Percentiles rank a stretch among this genome's conserved stretches.
Evolutionary conservation across 2,888 invertebrate species (phyloP).

Genomic region (Cryptocephalus moraei): DNA sequence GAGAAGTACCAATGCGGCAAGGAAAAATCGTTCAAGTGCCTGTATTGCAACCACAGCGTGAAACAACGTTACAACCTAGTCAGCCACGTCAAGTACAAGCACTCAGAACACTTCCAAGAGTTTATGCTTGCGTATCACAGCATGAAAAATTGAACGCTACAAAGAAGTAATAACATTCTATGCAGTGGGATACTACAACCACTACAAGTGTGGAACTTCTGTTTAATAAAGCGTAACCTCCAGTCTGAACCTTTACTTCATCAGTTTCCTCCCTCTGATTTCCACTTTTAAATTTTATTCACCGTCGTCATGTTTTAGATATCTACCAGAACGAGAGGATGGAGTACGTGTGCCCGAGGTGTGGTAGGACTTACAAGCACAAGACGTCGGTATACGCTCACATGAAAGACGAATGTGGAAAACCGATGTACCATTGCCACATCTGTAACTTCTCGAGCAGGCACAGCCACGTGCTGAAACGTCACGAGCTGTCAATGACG

Average conservation of each 20-base stretch:
- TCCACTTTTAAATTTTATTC: too few species aligned
- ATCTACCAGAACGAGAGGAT: conserved; percentile 11
- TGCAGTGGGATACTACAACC: too few species aligned
- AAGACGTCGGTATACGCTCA: conserved; percentile 65
- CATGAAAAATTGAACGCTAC: too few species aligned
- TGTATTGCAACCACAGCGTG: conserved; percentile 8
- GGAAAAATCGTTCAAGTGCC: conserved; percentile 38
- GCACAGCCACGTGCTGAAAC: conserved; percentile 22
- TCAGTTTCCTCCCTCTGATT: too few species aligned
- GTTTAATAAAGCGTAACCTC: too few species aligned
- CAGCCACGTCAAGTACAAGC: conserved; percentile 5
- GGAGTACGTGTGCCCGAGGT: conserved; percentile 45
- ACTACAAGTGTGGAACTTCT: too few species aligned
- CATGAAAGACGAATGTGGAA: conserved; percentile 59
- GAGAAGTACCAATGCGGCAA: conserved; percentile 39
- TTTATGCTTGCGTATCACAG: not conserved
- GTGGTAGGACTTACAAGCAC: conserved; percentile 67
- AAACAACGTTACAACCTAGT: conserved; percentile 10
- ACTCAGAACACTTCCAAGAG: not conserved
- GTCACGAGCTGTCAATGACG: conserved; percentile 17
- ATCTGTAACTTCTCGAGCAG: conserved; percentile 24
- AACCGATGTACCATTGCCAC: conserved; percentile 23
- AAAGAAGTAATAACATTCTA: too few species aligned
- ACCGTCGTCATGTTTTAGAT: too few species aligned
- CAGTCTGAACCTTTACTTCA: too few species aligned